Conservation (phyloP, 2,113 vertebrate genomes). For the Rutilus rutilus region DNA sequence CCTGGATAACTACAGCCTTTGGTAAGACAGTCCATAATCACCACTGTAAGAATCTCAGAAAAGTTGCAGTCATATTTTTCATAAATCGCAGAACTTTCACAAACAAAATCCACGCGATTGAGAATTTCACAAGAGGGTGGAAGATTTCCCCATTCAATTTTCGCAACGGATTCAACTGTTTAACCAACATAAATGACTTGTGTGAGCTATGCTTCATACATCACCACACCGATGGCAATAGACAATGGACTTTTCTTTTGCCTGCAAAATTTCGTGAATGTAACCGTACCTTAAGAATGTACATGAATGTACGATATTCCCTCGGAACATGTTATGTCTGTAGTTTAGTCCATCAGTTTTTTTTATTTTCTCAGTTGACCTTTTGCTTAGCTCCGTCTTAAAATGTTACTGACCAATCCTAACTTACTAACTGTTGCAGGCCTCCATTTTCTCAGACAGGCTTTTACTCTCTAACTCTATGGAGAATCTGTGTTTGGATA, state of each 20-base stretch:
- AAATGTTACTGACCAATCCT: background rate
- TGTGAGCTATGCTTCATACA: background rate
- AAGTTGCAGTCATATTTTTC: background rate
- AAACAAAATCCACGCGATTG: background rate
- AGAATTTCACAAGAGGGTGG: too few relatives aligned
- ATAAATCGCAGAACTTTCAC: background rate
- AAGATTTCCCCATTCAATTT: too few relatives aligned
- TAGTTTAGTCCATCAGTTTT: background rate
- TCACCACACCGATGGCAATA: background rate
- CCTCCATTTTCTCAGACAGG: constrained; percentile 5
- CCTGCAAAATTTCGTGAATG: background rate
- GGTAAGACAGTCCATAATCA: background rate
- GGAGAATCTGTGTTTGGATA: background rate
- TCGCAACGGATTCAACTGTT: too few relatives aligned
- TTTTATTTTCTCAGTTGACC: background rate
- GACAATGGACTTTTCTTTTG: background rate
- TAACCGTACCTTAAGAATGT: background rate
- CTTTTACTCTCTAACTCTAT: background rate
- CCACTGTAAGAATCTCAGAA: background rate
- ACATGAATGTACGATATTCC: background rate
- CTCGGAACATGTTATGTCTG: background rate
- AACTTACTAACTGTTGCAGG: background rate
- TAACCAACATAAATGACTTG: background rate
- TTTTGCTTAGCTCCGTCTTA: background rate
- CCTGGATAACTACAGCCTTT: background rate